Evolutionary conservation across 2,113 vertebrate species (phyloP).

Genomic region (Vulpes ferrilata): DNA sequence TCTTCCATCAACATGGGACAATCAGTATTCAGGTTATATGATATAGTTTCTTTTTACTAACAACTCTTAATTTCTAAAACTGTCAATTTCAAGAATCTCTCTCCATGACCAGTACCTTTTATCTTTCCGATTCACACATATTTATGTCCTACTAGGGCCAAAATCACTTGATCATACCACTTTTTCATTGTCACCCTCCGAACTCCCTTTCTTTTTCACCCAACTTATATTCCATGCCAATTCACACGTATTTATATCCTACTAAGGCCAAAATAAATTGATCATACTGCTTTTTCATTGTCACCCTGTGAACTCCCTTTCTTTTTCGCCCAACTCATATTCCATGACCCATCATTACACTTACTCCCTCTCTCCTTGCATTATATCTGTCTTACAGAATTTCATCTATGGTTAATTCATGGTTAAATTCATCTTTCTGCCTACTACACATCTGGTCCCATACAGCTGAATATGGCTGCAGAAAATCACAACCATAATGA

Average conservation of each 20-base stretch:
- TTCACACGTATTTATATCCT: not conserved
- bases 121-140: not conserved
- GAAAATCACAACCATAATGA: slow-evolving; percentile 49
- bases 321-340: not conserved
- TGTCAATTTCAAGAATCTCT: not conserved
- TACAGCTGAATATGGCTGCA: not conserved
- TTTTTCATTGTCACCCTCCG: not conserved
- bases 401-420: not conserved
- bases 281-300: not conserved
- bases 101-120: not conserved
- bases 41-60: not conserved
- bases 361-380: not conserved
- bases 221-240: not conserved
- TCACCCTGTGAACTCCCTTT: not conserved
- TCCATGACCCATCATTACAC: not conserved
- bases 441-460: not conserved
- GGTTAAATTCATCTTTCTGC: slow-evolving; percentile 26
- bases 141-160: not conserved
- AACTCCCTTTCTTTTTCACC: not conserved
- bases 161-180: not conserved
- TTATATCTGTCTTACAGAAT: not conserved
- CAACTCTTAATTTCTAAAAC: not conserved
- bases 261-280: not conserved
- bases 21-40: not conserved
- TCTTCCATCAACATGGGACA: not conserved